Evolutionary conservation across 2,797 vertebrate genomes (phyloP).

Genomic region (Ptychobarbus kaznakovi): DNA sequence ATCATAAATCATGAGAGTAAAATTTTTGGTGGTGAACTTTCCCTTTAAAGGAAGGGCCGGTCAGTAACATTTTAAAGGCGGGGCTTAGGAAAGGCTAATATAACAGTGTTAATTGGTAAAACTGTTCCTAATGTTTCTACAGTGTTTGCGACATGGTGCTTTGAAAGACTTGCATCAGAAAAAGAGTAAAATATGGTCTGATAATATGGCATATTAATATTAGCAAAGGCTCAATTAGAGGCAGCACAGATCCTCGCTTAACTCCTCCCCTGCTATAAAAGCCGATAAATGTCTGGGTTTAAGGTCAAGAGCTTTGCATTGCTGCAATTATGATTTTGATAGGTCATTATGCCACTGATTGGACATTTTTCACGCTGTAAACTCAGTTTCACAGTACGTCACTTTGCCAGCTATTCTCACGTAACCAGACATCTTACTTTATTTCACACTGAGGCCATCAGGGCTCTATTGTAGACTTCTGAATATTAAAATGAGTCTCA

Average conservation of each 20-base stretch:
- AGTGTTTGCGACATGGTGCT: neutral
- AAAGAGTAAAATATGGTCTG: neutral
- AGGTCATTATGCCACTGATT: conserved; percentile 33
- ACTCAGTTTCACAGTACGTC: conserved; percentile 41
- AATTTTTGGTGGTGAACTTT: neutral
- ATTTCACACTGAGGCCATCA: conserved; percentile 44
- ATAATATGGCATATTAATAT: conserved; percentile 2
- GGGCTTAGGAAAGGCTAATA: neutral
- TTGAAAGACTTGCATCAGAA: neutral
- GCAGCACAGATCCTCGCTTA: neutral
- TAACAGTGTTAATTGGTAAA: neutral
- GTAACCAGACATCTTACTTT: conserved; percentile 35
- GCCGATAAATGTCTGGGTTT: conserved; percentile 5
- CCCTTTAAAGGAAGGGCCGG: neutral
- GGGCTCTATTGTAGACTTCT: neutral
- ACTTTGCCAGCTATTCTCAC: conserved; percentile 16
- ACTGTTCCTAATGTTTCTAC: neutral
- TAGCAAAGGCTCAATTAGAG: neutral
- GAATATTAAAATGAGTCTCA: conserved; percentile 44
- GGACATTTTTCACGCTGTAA: conserved; percentile 31
- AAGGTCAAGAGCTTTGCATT: conserved; percentile 37
- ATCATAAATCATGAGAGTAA: neutral
- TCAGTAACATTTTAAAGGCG: neutral
- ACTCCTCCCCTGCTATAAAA: conserved; percentile 5
- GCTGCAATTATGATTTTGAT: conserved; percentile 30